Conservation (phyloP, 2,797 vertebrate genomes). For the Acanthiza pusilla region DNA sequence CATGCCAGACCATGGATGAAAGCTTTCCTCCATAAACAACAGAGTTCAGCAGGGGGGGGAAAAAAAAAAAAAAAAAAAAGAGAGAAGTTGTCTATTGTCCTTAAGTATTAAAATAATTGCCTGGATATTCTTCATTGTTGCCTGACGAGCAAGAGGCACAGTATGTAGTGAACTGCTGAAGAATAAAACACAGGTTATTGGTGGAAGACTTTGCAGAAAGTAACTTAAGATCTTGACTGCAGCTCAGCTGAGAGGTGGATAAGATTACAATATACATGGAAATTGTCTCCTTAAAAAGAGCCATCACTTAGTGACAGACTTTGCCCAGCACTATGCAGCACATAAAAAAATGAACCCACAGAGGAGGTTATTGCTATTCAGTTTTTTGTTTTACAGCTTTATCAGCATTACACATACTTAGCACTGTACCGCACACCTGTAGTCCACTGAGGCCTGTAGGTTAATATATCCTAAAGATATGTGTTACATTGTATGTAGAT, state of each 20-base stretch:
- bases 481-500: not conserved
- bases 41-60: not conserved
- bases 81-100: not conserved
- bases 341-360: not conserved
- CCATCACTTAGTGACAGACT: not conserved
- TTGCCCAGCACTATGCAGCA: not conserved
- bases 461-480: not conserved
- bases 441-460: not conserved
- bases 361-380: not conserved
- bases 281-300: not conserved
- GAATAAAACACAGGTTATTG: not conserved
- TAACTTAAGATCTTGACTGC: not conserved
- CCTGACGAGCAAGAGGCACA: not conserved
- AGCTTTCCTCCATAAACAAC: not conserved
- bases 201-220: not conserved
- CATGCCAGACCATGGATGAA: rapidly evolving
- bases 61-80: too few relatives aligned
- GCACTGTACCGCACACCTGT: not conserved
- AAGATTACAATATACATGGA: not conserved
- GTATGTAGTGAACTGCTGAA: not conserved
- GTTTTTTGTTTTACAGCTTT: conserved; percentile 3
- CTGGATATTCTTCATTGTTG: not conserved
- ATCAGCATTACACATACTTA: not conserved
- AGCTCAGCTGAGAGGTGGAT: not conserved
- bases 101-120: not conserved